Conservation (phyloP, 2,797 vertebrate genomes). For the Ficedula albicollis region DNA sequence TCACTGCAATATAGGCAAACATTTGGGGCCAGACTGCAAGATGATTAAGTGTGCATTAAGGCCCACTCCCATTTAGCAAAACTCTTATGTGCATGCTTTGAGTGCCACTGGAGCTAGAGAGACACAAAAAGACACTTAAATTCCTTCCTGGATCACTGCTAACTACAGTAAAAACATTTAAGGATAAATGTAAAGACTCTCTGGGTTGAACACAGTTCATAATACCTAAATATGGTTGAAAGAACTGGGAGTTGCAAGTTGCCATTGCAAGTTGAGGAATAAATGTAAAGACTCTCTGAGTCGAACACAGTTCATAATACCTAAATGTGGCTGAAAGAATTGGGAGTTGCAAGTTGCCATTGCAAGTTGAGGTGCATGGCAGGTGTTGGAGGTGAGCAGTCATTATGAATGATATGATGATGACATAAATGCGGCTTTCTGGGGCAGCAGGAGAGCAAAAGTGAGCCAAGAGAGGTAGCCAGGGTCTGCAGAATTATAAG, state of each 20-base stretch:
- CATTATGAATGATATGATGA: no score
- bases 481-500: not conserved
- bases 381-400: not conserved
- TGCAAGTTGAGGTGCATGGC: not conserved
- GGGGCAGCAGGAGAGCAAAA: not conserved
- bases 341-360: not conserved
- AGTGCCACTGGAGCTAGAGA: constrained; percentile 12
- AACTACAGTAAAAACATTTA: constrained; percentile 4
- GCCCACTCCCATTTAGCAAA: not conserved
- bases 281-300: not conserved
- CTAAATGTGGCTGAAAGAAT: not conserved
- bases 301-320: not conserved
- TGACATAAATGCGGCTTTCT: not conserved
- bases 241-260: not conserved
- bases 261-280: not conserved
- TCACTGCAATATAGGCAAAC: constrained; percentile 13
- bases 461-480: not conserved
- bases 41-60: constrained; percentile 56
- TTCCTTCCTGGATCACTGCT: constrained; percentile 15
- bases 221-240: not conserved
- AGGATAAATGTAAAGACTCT: not conserved
- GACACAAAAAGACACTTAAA: constrained; percentile 20
- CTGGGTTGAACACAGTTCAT: not conserved
- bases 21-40: constrained; percentile 10
- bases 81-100: not conserved